Percentiles rank a stretch among this genome's conserved stretches.
phyloP scores from a whole-genome alignment of 1,140 invertebrate genomes.

The Caligus rogercresseyi region DNA sequence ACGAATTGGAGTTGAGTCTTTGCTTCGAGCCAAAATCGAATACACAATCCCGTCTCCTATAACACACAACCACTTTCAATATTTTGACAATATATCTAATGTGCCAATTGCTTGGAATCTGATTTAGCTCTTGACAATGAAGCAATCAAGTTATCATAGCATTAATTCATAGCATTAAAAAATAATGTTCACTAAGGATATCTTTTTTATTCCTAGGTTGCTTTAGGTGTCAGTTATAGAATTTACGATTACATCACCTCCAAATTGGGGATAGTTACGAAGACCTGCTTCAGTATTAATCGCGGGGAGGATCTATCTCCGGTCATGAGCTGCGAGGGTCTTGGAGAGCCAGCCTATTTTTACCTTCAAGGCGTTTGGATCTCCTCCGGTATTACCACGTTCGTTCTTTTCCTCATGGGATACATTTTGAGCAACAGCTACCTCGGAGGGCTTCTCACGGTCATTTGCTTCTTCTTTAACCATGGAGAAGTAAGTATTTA shows the following conservation, averaged over 20 bases:
- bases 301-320: constrained; percentile 41
- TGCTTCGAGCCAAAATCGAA: too few relatives aligned
- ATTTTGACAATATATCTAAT: too few relatives aligned
- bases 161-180: too few relatives aligned
- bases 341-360: constrained; percentile 53
- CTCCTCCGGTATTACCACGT: constrained; percentile 42
- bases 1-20: too few relatives aligned
- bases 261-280: constrained; percentile 21
- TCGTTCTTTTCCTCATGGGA: constrained; percentile 43
- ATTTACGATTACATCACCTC: constrained; percentile 32
- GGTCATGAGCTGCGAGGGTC: constrained; percentile 56
- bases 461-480: constrained; percentile 53
- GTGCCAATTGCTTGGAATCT: too few relatives aligned
- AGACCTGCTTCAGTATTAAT: constrained; percentile 40
- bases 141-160: too few relatives aligned
- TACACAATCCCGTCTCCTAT: too few relatives aligned
- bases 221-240: constrained; percentile 38
- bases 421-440: constrained; percentile 39
- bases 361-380: constrained; percentile 50
- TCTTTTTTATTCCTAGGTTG: constrained; percentile 32
- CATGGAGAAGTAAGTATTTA: constrained; percentile 41
- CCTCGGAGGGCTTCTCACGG: constrained; percentile 46
- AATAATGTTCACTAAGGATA: too few relatives aligned
- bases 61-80: too few relatives aligned
- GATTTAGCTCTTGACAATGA: too few relatives aligned